These are phyloP conservation scores for Penaeus vannamei DNA, from an alignment of 1,140 invertebrate genomes.

Conservation along the genomic window DNA sequence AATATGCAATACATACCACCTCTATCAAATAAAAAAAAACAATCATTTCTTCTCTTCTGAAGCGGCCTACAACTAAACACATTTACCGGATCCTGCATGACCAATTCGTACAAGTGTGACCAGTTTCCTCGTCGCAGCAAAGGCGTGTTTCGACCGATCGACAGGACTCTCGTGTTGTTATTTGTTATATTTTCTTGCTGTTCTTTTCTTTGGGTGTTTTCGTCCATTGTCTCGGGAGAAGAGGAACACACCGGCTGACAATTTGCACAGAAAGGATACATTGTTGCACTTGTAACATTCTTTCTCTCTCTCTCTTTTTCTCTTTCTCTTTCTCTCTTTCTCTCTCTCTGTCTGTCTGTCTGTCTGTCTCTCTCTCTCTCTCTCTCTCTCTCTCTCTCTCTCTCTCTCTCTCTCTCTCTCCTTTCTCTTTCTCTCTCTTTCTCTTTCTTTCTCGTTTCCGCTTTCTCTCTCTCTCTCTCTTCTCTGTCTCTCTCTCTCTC, in stretches of 20 bases:
- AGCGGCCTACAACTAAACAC: neutral
- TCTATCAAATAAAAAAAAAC: no score
- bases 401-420: constrained; percentile 19
- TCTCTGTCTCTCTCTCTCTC: neutral
- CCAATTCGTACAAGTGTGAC: neutral
- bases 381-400: constrained; percentile 15
- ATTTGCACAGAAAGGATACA: neutral
- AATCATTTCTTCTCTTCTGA: no score
- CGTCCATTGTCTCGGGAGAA: neutral
- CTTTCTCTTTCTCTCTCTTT: neutral
- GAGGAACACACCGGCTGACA: neutral
- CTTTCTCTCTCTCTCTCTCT: no score
- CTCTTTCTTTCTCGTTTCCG: no score
- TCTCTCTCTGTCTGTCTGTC: neutral
- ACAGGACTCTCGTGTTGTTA: no score
- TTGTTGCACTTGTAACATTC: neutral
- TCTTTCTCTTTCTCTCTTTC: neutral
- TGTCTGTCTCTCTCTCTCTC: neutral
- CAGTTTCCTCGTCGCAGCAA: no score
- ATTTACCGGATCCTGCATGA: neutral
- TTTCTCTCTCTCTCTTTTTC: neutral
- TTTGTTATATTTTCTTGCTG: no score
- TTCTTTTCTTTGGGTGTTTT: no score
- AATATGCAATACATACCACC: no score
- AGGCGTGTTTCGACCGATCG: no score